Percentiles rank a stretch among this genome's conserved stretches.
These are phyloP conservation scores for Pangasianodon hypophthalmus DNA, from an alignment of 2,113 vertebrate species.

Conservation along the genomic window DNA sequence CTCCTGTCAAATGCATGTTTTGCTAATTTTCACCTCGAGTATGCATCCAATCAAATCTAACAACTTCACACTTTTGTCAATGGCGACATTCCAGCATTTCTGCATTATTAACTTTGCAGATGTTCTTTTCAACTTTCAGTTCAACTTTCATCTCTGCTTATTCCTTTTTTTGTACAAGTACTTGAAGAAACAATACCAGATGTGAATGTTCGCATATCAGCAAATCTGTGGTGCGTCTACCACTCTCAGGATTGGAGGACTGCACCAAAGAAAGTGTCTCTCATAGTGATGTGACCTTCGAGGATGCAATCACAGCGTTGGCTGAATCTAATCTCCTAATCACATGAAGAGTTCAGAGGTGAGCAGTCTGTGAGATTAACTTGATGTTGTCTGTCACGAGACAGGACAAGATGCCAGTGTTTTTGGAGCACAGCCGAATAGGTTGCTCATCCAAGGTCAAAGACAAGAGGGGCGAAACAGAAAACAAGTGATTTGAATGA, in stretches of 20 bases:
- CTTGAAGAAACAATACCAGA: conserved; percentile 13
- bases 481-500: conserved; percentile 26
- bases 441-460: conserved; percentile 34
- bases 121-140: conserved; percentile 35
- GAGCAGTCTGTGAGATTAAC: conserved; percentile 47
- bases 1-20: not conserved
- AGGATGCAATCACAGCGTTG: conserved; percentile 43
- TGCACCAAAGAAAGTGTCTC: conserved; percentile 35
- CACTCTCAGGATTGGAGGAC: not conserved
- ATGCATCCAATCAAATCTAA: conserved; percentile 8
- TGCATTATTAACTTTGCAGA: conserved; percentile 26
- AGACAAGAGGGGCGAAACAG: not conserved
- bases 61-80: conserved; percentile 19
- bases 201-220: not conserved
- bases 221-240: not conserved
- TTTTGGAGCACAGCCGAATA: conserved; percentile 28
- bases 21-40: conserved; percentile 2
- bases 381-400: conserved; percentile 46
- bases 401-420: conserved; percentile 41
- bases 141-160: conserved; percentile 13
- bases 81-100: not conserved
- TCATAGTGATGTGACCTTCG: conserved; percentile 42
- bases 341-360: conserved; percentile 50
- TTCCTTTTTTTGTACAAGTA: not conserved
- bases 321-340: conserved; percentile 53